These are phyloP conservation scores for Catostomus latipinnis DNA, from an alignment of 2,797 vertebrate genomes.

Conservation along the genomic window DNA sequence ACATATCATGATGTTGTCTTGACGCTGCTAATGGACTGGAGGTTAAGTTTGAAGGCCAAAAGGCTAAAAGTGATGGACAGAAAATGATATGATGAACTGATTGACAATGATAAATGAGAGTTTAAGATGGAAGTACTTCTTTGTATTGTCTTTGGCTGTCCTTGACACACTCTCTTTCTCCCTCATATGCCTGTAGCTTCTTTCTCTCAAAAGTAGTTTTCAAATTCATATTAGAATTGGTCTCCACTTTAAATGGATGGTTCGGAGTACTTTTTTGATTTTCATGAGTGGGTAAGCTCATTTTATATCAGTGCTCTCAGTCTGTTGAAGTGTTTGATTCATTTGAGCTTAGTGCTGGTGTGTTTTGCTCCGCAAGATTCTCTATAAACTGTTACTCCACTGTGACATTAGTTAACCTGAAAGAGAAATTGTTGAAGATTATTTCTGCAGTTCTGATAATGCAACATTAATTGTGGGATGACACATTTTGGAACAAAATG, in stretches of 20 bases:
- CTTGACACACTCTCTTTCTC: slow-evolving; percentile 33
- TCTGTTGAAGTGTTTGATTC: background rate
- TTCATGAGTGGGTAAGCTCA: background rate
- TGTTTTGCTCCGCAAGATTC: too few relatives aligned
- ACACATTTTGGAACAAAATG: too few relatives aligned
- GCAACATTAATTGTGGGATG: too few relatives aligned
- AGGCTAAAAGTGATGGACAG: slow-evolving; percentile 30
- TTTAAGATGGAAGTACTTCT: slow-evolving; percentile 38
- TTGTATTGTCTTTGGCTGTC: slow-evolving; percentile 51
- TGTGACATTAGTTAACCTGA: background rate
- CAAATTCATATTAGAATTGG: background rate
- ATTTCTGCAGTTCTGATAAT: background rate
- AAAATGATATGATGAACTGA: slow-evolving; percentile 11
- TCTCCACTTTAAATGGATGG: background rate
- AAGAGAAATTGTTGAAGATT: background rate
- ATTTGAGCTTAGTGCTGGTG: background rate
- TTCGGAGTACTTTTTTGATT: background rate
- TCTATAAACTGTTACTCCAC: too few relatives aligned
- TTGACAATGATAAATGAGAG: background rate
- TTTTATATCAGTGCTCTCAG: background rate
- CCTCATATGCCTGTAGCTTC: slow-evolving; percentile 11
- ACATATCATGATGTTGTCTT: slow-evolving; percentile 18
- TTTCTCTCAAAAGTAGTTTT: slow-evolving; percentile 4
- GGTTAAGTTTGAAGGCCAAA: slow-evolving; percentile 28
- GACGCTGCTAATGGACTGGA: slow-evolving; percentile 34